Conservation (phyloP, 2,113 vertebrate species). For the Tretioscincus oriximinensis region DNA sequence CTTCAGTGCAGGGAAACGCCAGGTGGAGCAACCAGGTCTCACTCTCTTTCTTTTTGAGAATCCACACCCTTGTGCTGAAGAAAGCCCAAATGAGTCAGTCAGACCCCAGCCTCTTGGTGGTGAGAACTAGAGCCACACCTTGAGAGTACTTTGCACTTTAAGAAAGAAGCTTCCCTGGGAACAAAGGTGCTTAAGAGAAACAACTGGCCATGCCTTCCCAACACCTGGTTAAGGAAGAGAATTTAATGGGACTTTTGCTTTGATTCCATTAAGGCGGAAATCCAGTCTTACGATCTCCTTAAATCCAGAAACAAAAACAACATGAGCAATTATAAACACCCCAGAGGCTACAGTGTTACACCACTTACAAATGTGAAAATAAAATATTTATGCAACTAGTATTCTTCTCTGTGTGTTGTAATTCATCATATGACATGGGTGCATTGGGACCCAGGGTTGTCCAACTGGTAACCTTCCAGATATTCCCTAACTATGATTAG, state of each 20-base stretch:
- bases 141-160: not conserved
- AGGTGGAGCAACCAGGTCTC: not conserved
- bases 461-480: too few species aligned
- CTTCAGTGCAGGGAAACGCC: not conserved
- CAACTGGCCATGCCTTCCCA: too few species aligned
- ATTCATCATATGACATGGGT: too few species aligned
- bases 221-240: not conserved
- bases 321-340: not conserved
- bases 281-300: not conserved
- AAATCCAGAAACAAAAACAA: not conserved
- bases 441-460: too few species aligned
- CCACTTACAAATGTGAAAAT: not conserved
- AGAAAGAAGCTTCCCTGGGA: not conserved
- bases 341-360: too few species aligned
- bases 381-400: not conserved
- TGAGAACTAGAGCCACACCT: not conserved
- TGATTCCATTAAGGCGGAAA: not conserved
- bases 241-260: not conserved
- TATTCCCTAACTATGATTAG: too few species aligned
- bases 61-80: not conserved
- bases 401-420: too few species aligned
- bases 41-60: not conserved
- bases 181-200: not conserved
- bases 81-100: not conserved
- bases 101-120: not conserved